Evolutionary conservation across 2,888 invertebrate species (phyloP), one percentile per base, ranked within the genome.

Genomic region (Macrosoma leucophasiata): DNA sequence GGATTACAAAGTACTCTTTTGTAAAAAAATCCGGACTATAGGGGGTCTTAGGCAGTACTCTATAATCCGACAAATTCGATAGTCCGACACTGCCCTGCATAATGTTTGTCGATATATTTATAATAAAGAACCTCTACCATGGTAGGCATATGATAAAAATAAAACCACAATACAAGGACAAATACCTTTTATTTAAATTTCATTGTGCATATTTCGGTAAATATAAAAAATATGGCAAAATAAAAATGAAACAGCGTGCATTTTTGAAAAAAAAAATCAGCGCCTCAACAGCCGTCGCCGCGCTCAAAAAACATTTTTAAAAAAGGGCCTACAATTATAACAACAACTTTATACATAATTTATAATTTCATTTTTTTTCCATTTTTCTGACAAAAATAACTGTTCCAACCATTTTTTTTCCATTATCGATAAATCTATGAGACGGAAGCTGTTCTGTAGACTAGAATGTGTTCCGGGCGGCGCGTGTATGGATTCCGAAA

Each of bases 121-220:
- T n/a, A n/a, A n/a, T n/a, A n/a, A n/a, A n/a, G n/a, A n/a, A n/a
- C n/a, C n/a, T n/a, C 18, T 12, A 6, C 33, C 26, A 19, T 12
- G 20, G 9, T 20, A 4, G 1, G 4, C 10, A 15, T 7, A 20
- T 15, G 7, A 15, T 45, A 42, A 15, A 68, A 77, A 74, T 69
- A 62, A 77, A 77, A 77, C 68, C 37, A 62, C 53, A 52, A 43
- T 52, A 9, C 47, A 78, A 79, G 78, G 79, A 73, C 66, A 71
- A 76, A 66, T 70, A 77, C 73, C 75, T 78, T 81, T 79, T 78
- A 79, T 78, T 78, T 68, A 71, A 67, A 62, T 67, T 72, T 74
- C 69, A 78, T 82, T 82, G 82, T 82, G 82, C 82, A 82, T 79
- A 70, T 70, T 70, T 72, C 65, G 61, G 73, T 77, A 74, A 63